phyloP scores from a whole-genome alignment of 2,888 invertebrate species.

The Didymodactylos carnosus region DNA sequence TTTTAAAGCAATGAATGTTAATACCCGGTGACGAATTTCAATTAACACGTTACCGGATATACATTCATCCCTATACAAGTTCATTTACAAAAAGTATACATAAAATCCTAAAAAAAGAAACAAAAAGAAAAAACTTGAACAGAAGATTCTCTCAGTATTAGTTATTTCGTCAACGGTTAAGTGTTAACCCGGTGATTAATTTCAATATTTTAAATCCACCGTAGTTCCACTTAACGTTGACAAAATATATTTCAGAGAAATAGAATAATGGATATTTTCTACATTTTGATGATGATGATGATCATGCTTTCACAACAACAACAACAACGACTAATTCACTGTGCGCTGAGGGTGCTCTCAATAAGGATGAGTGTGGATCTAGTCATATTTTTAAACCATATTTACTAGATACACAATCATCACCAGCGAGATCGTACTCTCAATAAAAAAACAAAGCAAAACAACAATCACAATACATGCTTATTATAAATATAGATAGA shows the following conservation, averaged over 20 bases:
- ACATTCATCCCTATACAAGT: not conserved
- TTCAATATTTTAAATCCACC: not conserved
- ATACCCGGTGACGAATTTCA: not conserved
- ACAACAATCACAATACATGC: not conserved
- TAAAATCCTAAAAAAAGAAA: not conserved
- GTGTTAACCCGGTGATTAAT: not conserved
- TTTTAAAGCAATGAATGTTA: too few species aligned
- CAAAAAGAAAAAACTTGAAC: not conserved
- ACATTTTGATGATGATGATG: too few species aligned
- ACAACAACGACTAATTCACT: too few species aligned
- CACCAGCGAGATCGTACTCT: not conserved
- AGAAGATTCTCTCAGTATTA: too few species aligned
- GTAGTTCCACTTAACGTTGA: not conserved
- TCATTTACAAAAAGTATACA: not conserved
- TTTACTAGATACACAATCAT: not conserved
- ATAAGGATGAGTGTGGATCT: constrained; percentile 1
- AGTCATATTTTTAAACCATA: not conserved
- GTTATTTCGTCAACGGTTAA: not conserved
- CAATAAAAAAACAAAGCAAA: not conserved
- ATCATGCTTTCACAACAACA: too few species aligned
- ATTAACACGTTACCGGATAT: not conserved
- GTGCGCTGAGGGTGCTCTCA: not conserved
- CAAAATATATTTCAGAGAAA: not conserved
- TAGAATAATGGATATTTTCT: not conserved
- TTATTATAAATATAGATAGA: too few species aligned